phyloP scores from a whole-genome alignment of 2,113 vertebrate species.

The Chaetorhynchus papuensis region DNA sequence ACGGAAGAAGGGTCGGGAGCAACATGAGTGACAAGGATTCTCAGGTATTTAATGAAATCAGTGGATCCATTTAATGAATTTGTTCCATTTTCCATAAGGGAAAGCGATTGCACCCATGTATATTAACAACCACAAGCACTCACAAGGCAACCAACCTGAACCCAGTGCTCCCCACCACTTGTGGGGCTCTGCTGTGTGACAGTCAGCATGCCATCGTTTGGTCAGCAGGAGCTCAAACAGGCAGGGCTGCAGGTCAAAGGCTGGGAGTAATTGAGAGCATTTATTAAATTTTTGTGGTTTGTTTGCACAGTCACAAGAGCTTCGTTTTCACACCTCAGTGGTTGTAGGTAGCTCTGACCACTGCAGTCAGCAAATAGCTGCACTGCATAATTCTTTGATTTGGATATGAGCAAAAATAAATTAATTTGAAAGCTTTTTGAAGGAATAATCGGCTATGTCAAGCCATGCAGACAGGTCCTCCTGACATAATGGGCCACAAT shows the following conservation, averaged over 20 bases:
- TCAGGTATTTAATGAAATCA: neutral
- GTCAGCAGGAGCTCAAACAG: neutral
- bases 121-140: neutral
- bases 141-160: neutral
- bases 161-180: neutral
- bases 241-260: neutral
- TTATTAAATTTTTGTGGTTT: neutral
- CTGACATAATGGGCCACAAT: neutral
- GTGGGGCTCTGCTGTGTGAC: neutral
- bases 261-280: neutral
- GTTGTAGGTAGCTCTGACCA: neutral
- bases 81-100: neutral
- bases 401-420: neutral
- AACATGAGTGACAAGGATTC: neutral
- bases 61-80: neutral
- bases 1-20: neutral
- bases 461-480: neutral
- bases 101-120: neutral
- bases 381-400: neutral
- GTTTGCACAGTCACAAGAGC: neutral
- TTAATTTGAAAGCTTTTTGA: neutral
- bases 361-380: neutral
- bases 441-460: rapidly evolving
- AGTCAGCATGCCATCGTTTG: neutral
- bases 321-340: neutral